phyloP scores from a whole-genome alignment of 2,797 vertebrate species.

The Lagocephalus sceleratus region DNA sequence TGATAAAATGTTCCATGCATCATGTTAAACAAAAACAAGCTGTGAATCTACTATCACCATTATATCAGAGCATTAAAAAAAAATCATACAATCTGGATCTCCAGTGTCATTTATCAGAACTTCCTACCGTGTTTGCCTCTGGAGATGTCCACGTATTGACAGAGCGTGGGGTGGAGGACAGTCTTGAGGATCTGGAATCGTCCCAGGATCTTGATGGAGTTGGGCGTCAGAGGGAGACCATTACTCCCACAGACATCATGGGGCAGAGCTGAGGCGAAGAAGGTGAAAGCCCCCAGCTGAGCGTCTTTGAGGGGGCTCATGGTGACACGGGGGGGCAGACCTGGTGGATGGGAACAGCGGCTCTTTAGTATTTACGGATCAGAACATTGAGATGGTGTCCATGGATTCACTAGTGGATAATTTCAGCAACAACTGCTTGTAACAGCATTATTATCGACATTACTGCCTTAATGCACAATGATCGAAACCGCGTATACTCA shows the following conservation, averaged over 20 bases:
- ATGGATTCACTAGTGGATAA: not conserved
- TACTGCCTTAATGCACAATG: not conserved
- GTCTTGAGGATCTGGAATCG: slow-evolving; percentile 98
- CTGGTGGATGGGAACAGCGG: not conserved
- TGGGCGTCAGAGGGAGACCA: slow-evolving; percentile 95
- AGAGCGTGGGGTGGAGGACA: slow-evolving; percentile 90
- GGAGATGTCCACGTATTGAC: slow-evolving; percentile 95
- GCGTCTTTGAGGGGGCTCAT: slow-evolving; percentile 92
- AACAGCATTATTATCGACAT: not conserved
- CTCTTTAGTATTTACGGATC: not conserved
- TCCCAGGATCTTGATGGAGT: slow-evolving; percentile 98
- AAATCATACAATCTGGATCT: too few species aligned
- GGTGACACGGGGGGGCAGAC: slow-evolving; percentile 10
- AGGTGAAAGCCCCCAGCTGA: slow-evolving; percentile 93
- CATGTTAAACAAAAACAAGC: too few species aligned
- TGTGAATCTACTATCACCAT: not conserved
- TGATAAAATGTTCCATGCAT: not conserved
- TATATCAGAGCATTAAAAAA: not conserved
- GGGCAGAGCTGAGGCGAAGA: slow-evolving; percentile 96
- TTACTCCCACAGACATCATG: slow-evolving; percentile 99
- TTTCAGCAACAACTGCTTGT: not conserved
- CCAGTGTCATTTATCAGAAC: not conserved
- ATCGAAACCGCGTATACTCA: slow-evolving; percentile 24
- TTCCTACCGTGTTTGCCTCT: slow-evolving; percentile 94
- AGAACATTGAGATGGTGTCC: not conserved